Evolutionary conservation across 2,797 vertebrate genomes (phyloP), one percentile per base, ranked within the genome.

Genomic region (Menidia menidia): DNA sequence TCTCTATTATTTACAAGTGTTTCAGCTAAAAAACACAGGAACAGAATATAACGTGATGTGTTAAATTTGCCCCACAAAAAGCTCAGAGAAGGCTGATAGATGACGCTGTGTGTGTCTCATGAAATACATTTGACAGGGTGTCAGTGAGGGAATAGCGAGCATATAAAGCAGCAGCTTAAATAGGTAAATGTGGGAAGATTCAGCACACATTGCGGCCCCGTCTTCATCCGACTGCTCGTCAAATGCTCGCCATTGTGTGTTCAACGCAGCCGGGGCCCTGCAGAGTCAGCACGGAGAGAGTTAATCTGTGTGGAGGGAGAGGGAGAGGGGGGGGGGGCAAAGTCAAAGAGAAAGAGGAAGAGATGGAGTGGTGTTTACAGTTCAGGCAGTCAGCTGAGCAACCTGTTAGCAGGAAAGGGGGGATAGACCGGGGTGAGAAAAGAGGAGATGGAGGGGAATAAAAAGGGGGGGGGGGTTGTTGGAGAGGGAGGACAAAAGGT

Each of bases 211-310:
- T 33, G 52, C 30, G 18, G 15, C 2, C 43, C 25, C n/a, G 14
- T 2, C 50, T 43, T 4, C 53, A 63, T 45, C 10, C 19, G 3
- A 10, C 25, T 55, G 45, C 54, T 45, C 2, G 14, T 45, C 30
- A 45, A 56, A 64, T n/a, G 16, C 25, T 53, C 0, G 11, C 16
- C n/a, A 48, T 16, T 74, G 66, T 69, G 4, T 65, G 68, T 80
- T 75, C 68, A 63, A 81, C 59, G 33, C 64, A 44, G 62, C 52
- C 0, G 0, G 19, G 35, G 50, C 19, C 32, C 58, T 60, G 70
- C 74, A 47, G 64, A 75, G 69, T 87, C 84, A 85, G 82, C 74
- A 14, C 65, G 52, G 19, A 53, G 58, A 35, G 69, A 7, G 82
- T 71, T 84, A 60, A 78, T 79, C 66, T 35, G 50, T 15, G 11